These are phyloP conservation scores for Dreissena polymorpha DNA, from an alignment of 1,140 invertebrate genomes.

Conservation along the genomic window DNA sequence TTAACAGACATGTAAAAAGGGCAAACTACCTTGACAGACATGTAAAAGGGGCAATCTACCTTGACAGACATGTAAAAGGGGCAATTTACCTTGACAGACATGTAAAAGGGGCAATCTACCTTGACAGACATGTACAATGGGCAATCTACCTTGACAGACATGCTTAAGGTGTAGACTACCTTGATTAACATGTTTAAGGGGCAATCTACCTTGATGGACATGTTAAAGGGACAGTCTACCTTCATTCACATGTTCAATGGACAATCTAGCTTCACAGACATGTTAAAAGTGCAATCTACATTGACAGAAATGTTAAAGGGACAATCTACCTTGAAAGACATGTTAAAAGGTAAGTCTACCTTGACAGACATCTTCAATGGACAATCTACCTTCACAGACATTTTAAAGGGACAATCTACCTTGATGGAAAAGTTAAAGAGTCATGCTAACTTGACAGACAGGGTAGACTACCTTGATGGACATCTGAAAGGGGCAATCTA, in stretches of 20 bases:
- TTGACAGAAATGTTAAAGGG: slow-evolving; percentile 42
- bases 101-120: too few relatives aligned
- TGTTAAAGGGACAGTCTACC: slow-evolving; percentile 50
- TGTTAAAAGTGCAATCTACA: slow-evolving; percentile 37
- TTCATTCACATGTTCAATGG: slow-evolving; percentile 51
- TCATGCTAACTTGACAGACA: too few relatives aligned
- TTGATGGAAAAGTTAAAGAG: slow-evolving; percentile 52
- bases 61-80: neutral
- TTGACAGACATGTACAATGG: neutral
- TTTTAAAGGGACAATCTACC: slow-evolving; percentile 50
- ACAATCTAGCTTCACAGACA: too few relatives aligned
- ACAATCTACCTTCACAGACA: slow-evolving; percentile 55
- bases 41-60: too few relatives aligned
- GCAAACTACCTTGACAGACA: slow-evolving; percentile 55
- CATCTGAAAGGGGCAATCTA: too few relatives aligned
- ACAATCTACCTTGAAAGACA: slow-evolving; percentile 55
- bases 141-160: slow-evolving; percentile 55
- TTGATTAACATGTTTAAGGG: neutral
- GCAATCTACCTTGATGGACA: slow-evolving; percentile 55
- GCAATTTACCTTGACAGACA: slow-evolving; percentile 55
- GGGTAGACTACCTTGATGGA: slow-evolving; percentile 52
- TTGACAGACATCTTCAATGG: neutral
- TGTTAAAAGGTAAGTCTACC: too few relatives aligned
- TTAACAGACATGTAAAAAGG: neutral
- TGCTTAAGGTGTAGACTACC: too few relatives aligned